Evolutionary conservation across 2,888 invertebrate species (phyloP).

Genomic region (Heliconius erato): DNA sequence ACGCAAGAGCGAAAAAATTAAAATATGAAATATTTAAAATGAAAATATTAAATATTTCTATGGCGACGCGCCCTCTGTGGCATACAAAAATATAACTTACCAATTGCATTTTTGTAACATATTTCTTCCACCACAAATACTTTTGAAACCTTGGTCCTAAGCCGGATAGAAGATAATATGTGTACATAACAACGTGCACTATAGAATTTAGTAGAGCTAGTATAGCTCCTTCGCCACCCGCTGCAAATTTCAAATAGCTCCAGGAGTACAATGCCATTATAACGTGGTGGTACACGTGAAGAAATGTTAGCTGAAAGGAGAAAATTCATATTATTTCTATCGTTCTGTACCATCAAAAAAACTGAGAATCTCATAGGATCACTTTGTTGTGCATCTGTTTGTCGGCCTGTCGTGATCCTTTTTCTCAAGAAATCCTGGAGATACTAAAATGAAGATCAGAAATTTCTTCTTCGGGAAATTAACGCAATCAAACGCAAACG

Average conservation of each 20-base stretch:
- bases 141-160: constrained; percentile 91
- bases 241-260: constrained; percentile 92
- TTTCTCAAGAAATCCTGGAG: no score
- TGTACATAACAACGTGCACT: constrained; percentile 94
- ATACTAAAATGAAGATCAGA: no score
- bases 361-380: neutral
- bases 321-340: neutral
- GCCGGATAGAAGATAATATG: constrained; percentile 92
- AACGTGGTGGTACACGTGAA: constrained; percentile 96
- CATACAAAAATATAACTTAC: constrained; percentile 72
- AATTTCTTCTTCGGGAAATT: no score
- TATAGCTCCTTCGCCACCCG: constrained; percentile 92
- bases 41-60: no score
- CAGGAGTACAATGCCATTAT: constrained; percentile 92
- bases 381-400: neutral
- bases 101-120: constrained; percentile 93
- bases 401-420: neutral
- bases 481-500: no score
- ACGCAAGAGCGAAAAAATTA: no score
- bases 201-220: constrained; percentile 91
- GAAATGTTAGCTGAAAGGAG: constrained; percentile 91
- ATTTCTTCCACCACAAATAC: constrained; percentile 95
- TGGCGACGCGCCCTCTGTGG: no score
- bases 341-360: neutral
- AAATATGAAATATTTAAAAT: no score